Evolutionary conservation across 1,140 invertebrate species (phyloP).

Genomic region (Linepithema humile): DNA sequence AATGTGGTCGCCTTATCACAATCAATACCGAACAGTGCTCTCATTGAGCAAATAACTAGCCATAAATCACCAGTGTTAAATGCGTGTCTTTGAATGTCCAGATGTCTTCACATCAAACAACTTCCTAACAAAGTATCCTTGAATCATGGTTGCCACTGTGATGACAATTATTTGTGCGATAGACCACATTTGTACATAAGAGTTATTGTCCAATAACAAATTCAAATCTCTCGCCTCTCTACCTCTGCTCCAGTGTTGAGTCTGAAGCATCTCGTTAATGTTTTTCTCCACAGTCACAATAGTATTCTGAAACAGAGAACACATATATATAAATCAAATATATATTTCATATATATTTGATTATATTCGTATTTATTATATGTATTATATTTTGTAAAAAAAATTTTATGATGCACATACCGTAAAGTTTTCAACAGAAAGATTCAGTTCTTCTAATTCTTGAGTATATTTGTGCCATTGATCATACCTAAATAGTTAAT

Average conservation of each 20-base stretch:
- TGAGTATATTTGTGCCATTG: constrained; percentile 96
- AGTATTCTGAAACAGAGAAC: constrained; percentile 86
- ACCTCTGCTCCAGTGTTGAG: constrained; percentile 91
- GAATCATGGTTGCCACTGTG: constrained; percentile 89
- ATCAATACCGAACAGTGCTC: background rate
- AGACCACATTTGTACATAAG: constrained; percentile 94
- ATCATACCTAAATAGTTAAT: constrained; percentile 87
- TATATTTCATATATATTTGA: too few relatives aligned
- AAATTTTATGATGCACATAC: constrained; percentile 83
- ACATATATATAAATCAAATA: background rate
- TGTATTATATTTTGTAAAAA: background rate
- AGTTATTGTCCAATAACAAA: constrained; percentile 92
- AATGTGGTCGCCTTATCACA: background rate
- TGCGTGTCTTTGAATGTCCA: constrained; percentile 86
- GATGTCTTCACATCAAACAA: constrained; percentile 91
- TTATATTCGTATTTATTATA: background rate
- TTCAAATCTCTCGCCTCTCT: constrained; percentile 93
- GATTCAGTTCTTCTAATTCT: constrained; percentile 94
- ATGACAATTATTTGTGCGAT: constrained; percentile 94
- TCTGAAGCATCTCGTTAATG: constrained; percentile 94
- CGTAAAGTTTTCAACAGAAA: constrained; percentile 96
- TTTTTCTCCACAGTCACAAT: constrained; percentile 92
- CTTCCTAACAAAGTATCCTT: constrained; percentile 95
- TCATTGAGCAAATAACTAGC: background rate
- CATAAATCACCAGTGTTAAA: constrained; percentile 77